phyloP scores from a whole-genome alignment of 2,888 invertebrate species.

The Chrysina gloriosa region DNA sequence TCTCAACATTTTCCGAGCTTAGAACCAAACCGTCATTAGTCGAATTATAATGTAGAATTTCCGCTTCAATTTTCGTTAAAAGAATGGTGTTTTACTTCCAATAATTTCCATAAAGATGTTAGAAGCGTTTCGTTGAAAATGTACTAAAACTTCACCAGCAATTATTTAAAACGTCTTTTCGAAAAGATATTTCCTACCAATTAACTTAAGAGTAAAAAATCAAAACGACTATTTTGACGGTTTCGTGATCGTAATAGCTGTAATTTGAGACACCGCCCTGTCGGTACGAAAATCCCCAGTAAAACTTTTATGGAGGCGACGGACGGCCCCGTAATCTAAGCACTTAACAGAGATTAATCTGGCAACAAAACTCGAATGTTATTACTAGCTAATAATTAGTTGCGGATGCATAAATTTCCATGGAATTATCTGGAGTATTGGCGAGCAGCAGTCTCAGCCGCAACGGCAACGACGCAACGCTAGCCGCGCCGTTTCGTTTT shows the following conservation, averaged over 20 bases:
- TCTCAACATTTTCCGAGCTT: no score
- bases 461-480: no score
- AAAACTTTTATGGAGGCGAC: background rate
- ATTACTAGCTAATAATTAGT: slow-evolving; percentile 31
- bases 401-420: slow-evolving; percentile 28
- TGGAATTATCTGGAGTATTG: slow-evolving; percentile 13
- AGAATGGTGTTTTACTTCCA: no score
- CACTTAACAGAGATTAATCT: slow-evolving; percentile 26
- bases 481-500: slow-evolving; percentile 4
- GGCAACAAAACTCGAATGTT: slow-evolving; percentile 26
- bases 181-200: no score
- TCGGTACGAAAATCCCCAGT: background rate
- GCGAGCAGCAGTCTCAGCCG: slow-evolving; percentile 5
- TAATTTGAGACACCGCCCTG: background rate
- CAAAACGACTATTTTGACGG: background rate
- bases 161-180: no score
- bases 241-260: background rate
- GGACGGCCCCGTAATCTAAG: slow-evolving; percentile 10
- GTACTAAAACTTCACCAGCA: no score
- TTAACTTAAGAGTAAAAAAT: background rate
- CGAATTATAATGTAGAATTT: no score
- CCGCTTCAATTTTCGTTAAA: no score
- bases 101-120: no score
- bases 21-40: no score
- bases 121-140: no score